Conservation (phyloP, 2,797 vertebrate genomes). For the Pseudotriccus pelzelni region DNA sequence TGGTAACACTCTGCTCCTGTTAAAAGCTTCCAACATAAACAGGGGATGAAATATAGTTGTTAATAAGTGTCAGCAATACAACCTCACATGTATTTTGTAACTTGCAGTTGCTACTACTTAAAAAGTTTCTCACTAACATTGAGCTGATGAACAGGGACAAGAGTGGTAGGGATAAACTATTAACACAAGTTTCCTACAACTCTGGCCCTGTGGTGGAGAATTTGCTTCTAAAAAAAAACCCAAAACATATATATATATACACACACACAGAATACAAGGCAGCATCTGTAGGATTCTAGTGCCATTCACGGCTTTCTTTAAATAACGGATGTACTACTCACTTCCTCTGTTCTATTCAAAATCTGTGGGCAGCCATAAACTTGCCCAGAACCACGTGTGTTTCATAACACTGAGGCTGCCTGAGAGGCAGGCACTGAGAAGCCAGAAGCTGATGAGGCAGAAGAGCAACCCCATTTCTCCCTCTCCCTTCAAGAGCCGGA, state of each 20-base stretch:
- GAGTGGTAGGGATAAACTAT: background rate
- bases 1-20: background rate
- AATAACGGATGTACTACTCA: background rate
- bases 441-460: background rate
- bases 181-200: background rate
- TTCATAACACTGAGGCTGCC: background rate
- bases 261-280: background rate
- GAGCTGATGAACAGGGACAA: background rate
- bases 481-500: background rate
- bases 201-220: background rate
- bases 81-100: background rate
- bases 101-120: background rate
- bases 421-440: background rate
- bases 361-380: background rate
- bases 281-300: background rate
- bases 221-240: background rate
- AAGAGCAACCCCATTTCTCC: background rate
- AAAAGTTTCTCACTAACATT: background rate
- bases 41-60: background rate
- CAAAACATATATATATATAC: background rate
- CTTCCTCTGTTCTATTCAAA: conserved; percentile 18
- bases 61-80: background rate
- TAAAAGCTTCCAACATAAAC: background rate
- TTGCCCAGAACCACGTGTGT: background rate
- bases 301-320: background rate